Conservation (phyloP, 2,888 invertebrate genomes). For the Falcaria lacertinaria region DNA sequence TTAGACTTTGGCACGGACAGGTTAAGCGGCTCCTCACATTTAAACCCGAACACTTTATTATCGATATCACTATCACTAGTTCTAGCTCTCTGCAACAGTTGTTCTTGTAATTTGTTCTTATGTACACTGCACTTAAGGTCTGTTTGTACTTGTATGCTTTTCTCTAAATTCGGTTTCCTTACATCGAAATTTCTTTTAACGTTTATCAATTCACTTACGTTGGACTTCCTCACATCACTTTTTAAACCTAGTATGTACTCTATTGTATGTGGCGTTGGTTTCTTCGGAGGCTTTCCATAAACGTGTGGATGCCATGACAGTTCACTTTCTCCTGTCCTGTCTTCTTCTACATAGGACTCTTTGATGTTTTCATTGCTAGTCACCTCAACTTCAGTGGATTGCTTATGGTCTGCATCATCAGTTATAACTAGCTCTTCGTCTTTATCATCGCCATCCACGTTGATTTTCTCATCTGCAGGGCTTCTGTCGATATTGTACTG, state of each 20-base stretch:
- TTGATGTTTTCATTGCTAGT: slow-evolving; percentile 17
- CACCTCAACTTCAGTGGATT: slow-evolving; percentile 17
- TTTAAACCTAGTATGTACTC: slow-evolving; percentile 89
- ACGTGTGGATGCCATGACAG: slow-evolving; percentile 93
- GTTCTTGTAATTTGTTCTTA: slow-evolving; percentile 67
- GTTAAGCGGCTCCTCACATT: slow-evolving; percentile 77
- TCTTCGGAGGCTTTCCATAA: slow-evolving; percentile 89
- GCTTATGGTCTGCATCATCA: slow-evolving; percentile 35
- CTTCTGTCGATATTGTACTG: slow-evolving; percentile 42
- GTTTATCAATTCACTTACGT: slow-evolving; percentile 54
- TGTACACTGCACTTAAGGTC: slow-evolving; percentile 52
- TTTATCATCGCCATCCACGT: slow-evolving; percentile 56
- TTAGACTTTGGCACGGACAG: slow-evolving; percentile 79
- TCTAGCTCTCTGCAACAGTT: slow-evolving; percentile 59
- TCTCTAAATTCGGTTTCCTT: slow-evolving; percentile 39
- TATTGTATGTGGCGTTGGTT: slow-evolving; percentile 92
- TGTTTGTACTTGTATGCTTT: slow-evolving; percentile 65
- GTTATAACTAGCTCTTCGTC: slow-evolving; percentile 47
- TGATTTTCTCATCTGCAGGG: slow-evolving; percentile 51
- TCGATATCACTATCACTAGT: slow-evolving; percentile 60
- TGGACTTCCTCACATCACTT: slow-evolving; percentile 32
- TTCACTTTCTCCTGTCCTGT: slow-evolving; percentile 36
- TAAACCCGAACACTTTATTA: slow-evolving; percentile 41
- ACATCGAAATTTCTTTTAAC: slow-evolving; percentile 56
- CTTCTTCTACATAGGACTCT: slow-evolving; percentile 24